Evolutionary conservation across 2,888 invertebrate genomes (phyloP), one percentile per base, ranked within the genome.

Genomic region (Trachelus troglodyta): DNA sequence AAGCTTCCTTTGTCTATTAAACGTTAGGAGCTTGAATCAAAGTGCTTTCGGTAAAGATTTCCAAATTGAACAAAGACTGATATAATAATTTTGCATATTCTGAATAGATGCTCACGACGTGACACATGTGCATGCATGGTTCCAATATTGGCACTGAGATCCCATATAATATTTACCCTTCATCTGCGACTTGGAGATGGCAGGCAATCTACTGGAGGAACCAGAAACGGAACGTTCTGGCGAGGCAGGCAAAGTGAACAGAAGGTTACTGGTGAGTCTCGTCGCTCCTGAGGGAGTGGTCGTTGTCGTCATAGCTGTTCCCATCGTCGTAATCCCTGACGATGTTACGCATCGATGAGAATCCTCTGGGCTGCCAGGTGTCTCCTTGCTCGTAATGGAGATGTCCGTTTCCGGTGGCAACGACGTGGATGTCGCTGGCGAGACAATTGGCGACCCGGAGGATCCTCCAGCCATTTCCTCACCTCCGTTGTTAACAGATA

Each of bases 111-210:
- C 15, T 23, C 6, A 40, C 2, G 0, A 56, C 40, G 23, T 56
- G 40, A 56, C 23, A 23, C 9, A 23, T 23, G 40, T 23, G 23
- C 40, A 56, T 56, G 40, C 6, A 56, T 56, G 23, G 23, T 56
- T 23, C 2, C 15, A 9, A 56, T 56, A 23, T 23, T 23, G 23
- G 23, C 23, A 56, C 56, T 23, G 6, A 6, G 56, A 56, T 9
- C 23, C 23, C 56, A 56, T 9, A 6, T 2, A 56, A 23, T n/a
- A 80, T 85, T 88, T 86, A 96, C 96, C 96, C 93, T 96, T 96
- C 96, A 97, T 96, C 90, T 96, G 96, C 33, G 96, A 95, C 89
- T 95, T 95, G 37, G 96, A 92, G 34, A 93, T 93, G 68, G 91
- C 88, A 0, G 92, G 92, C 86, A 92, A 91, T 75, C 91, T 92